Base-by-base conservation (phyloP, 2,113 vertebrate genomes). In the Mustela nigripes region DNA sequence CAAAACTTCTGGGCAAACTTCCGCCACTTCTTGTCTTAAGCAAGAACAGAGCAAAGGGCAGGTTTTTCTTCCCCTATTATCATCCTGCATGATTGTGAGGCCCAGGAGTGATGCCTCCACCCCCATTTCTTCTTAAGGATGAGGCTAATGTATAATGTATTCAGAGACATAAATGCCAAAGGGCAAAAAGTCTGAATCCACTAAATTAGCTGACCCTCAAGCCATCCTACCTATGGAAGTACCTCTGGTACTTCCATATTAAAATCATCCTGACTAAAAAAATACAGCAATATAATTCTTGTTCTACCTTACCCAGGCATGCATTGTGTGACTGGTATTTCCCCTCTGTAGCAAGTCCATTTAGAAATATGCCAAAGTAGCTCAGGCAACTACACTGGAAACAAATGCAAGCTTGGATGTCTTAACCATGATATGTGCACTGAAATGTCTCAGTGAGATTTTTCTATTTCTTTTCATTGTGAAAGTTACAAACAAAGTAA, bases 151-250 rank as follows among this genome's bases (percentile, higher is more conserved):
- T 58, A 21, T 19, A 42, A 15, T 48, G 4, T 91, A 50, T 31
- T 84, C 39, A 88, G 74, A 96, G 42, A 96, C 11, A 94, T 53
- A 85, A n/a, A 60, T 60, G 81, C 18, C 21, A 81, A 93, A 90
- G 60, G 19, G 0, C 1, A 81, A 89, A 24, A 69, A 90, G 60
- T 2, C 16, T 24, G 26, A 26, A 71, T 58, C n/a, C 7, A 83
- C 28, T 81, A 78, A 78, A 21, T 90, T 89, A 50, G 16, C 19
- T 93, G 91, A 36, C 4, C 10, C 8, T 91, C 53, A 78, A 76
- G 22, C 10, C 73, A 14, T 14, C 50, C 18, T 86, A 18, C 19
- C 33, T 71, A 58, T 85, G 28, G 14, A 69, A 39, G 39, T 39
- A 39, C 39, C 39, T 39, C 53, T 63, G 65, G 15, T 39, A 39